Conservation (phyloP, 2,888 invertebrate genomes). For the Tiliacea citrago region DNA sequence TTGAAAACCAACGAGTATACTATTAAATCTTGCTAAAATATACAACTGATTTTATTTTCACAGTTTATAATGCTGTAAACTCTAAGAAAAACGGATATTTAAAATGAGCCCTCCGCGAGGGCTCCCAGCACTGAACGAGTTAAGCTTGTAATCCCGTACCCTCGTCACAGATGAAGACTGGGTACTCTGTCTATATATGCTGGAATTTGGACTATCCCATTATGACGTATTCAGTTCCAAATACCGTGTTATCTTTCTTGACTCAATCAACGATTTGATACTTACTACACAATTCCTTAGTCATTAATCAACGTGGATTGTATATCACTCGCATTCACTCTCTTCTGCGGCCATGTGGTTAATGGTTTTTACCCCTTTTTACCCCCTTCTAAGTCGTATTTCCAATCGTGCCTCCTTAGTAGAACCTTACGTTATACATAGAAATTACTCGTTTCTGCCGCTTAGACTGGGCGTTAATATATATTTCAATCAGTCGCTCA, state of each 20-base stretch:
- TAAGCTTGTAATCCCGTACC: not conserved
- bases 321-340: conserved; percentile 32
- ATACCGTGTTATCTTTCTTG: not conserved
- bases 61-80: too few relatives aligned
- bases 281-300: not conserved
- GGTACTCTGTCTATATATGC: not conserved
- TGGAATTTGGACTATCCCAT: not conserved
- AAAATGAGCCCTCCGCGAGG: too few relatives aligned
- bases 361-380: conserved; percentile 15
- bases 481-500: conserved; percentile 20
- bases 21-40: too few relatives aligned
- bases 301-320: conserved; percentile 34
- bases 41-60: too few relatives aligned
- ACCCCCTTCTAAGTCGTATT: conserved; percentile 11
- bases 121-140: too few relatives aligned
- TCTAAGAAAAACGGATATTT: too few relatives aligned
- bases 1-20: too few relatives aligned
- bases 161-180: too few relatives aligned
- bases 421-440: not conserved
- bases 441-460: not conserved
- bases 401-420: conserved; percentile 8
- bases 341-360: conserved; percentile 1
- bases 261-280: conserved; percentile 3
- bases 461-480: conserved; percentile 1
- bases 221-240: not conserved